Evolutionary conservation across 2,888 invertebrate genomes (phyloP), one percentile per base, ranked within the genome.

Genomic region (Phortica okadai): DNA sequence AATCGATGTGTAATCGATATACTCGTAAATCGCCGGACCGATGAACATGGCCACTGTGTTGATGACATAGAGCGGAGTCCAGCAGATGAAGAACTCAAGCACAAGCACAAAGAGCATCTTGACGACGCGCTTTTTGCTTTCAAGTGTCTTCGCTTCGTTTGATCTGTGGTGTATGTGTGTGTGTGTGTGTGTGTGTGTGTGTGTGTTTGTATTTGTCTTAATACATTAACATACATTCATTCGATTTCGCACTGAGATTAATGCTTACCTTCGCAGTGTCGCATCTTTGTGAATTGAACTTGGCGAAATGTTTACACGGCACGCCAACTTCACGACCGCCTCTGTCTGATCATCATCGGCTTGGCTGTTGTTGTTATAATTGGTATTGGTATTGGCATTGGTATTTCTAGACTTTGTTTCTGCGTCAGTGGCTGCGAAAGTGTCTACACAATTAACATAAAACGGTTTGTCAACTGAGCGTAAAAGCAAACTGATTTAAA

Each of bases 101-200:
- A 98, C 97, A 14, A 98, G 95, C 6, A 97, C 97, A 84, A 97
- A 96, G 64, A 98, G 93, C 97, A 98, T 98, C 84, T 96, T 93
- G 79, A 96, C 95, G 64, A 96, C 95, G 0, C 91, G 91, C 76
- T 86, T 88, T 81, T 91, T 90, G 80, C 90, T 91, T 81, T 91
- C 91, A 76, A 91, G 81, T 75, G 86, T 84, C 69, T 82, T 82
- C 66, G 84, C 79, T 59, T 84, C 84, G 33, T 84, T 84, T 4
- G 84, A 84, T 79, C 84, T 83, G 69, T 6, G 16, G 1, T 16
- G 33, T 11, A n/a, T 25, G 25, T 66, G 33, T 25, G 8, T 7
- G 8, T 6, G n/a, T n/a, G 1, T 7, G 16, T 59, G 6, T 6
- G 1, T 16, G 33, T 11, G 1, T 25, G 25, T 66, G 33, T 25